Evolutionary conservation across 2,113 vertebrate species (phyloP), one percentile per base, ranked within the genome.

Genomic region (Rhabdornis inornatus): DNA sequence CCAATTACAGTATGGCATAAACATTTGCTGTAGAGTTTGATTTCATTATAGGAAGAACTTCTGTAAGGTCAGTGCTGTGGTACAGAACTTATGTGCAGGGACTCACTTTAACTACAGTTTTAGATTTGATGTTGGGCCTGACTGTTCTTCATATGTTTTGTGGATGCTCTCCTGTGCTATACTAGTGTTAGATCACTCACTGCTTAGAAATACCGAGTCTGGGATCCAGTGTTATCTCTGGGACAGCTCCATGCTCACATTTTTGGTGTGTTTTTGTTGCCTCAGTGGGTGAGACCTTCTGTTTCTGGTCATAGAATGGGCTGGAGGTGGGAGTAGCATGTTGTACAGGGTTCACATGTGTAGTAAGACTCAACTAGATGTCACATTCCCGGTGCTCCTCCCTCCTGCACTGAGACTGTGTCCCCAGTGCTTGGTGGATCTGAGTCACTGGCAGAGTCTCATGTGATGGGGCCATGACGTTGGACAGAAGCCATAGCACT

Each of bases 1-100:
- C 49, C 71, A 75, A 95, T 81, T 92, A 97, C 13, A 52, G 70
- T 76, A 31, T 22, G 69, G 79, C 63, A 96, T 85, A 96, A 95
- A 89, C 87, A 88, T 92, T 89, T 94, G 50, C 49, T 94, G 63
- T 33, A 52, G 81, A 96, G 33, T 93, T 95, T 87, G 83, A 88
- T 95, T 90, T 90, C 93, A 87, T 89, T 92, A 79, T 40, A 89
- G 25, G 37, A 68, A 89, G 57, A 80, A 25, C 64, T 91, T 93
- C 78, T 65, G 30, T 94, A 87, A 95, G 80, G 91, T 93, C 92
- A 78, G 9, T 63, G 64, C 70, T 95, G 49, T 71, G 75, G 70
- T 88, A 83, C 45, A 83, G 55, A 90, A 88, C 70, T 66, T 69
- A 59, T 3, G 8, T 61, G 64, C 56, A 72, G 72, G 49, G n/a